These are phyloP conservation scores for Venusia cambrica DNA, from an alignment of 2,888 invertebrate species.

Conservation along the genomic window DNA sequence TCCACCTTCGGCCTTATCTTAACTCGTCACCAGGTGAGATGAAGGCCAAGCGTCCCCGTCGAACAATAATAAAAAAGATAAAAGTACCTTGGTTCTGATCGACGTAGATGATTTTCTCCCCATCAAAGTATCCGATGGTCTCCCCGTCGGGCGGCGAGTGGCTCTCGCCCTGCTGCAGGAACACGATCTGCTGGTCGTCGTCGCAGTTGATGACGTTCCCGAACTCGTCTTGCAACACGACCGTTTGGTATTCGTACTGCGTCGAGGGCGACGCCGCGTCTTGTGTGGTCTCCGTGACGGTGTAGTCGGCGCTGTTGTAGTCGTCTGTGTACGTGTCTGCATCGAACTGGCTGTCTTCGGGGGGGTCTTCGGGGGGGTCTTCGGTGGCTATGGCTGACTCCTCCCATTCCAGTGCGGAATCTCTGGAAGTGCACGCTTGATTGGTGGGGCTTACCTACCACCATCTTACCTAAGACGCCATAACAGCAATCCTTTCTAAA, in stretches of 20 bases:
- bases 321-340: conserved; percentile 19
- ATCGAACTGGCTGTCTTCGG: conserved; percentile 7
- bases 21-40: too few species aligned
- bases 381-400: conserved; percentile 21
- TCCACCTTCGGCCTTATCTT: too few species aligned
- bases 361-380: conserved; percentile 9
- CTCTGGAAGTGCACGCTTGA: too few species aligned
- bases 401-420: conserved; percentile 24
- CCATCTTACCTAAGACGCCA: too few species aligned
- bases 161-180: conserved; percentile 25
- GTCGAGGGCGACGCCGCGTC: conserved; percentile 3
- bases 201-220: conserved; percentile 30
- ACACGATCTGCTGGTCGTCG: conserved; percentile 27
- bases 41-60: too few species aligned
- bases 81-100: conserved; percentile 18
- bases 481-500: too few species aligned
- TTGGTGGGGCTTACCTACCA: too few species aligned
- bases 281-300: conserved; percentile 19
- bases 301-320: conserved; percentile 23
- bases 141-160: conserved; percentile 23
- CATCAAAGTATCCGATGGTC: conserved; percentile 30
- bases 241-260: conserved; percentile 25
- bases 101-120: conserved; percentile 29
- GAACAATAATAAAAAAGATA: too few species aligned
- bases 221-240: conserved; percentile 30